phyloP scores from a whole-genome alignment of 2,888 invertebrate genomes.

The Tenthredo distinguenda region DNA sequence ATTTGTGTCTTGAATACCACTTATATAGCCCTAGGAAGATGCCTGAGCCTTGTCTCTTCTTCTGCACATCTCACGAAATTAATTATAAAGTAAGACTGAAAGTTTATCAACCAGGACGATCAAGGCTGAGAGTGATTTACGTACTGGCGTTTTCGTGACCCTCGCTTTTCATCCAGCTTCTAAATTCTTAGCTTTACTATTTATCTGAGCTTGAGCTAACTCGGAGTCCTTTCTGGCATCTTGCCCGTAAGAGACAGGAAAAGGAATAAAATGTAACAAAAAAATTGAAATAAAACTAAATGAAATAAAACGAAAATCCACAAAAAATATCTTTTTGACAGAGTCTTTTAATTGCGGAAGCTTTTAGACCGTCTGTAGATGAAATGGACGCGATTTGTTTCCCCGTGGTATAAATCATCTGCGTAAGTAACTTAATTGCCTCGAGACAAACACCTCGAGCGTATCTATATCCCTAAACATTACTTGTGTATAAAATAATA shows the following conservation, averaged over 20 bases:
- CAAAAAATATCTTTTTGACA: neutral
- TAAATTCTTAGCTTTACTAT: conserved; percentile 14
- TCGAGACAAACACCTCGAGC: neutral
- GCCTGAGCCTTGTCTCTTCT: neutral
- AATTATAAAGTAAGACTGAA: conserved; percentile 35
- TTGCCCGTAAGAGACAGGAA: neutral
- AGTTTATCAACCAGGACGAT: conserved; percentile 39
- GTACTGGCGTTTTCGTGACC: neutral
- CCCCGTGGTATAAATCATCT: neutral
- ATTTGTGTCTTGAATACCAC: conserved; percentile 14
- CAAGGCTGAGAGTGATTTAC: conserved; percentile 15
- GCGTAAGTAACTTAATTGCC: conserved; percentile 7
- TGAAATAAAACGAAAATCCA: neutral
- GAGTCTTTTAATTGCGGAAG: conserved; percentile 20
- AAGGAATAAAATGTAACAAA: neutral
- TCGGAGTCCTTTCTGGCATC: neutral
- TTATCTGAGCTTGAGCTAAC: neutral
- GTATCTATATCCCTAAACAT: neutral
- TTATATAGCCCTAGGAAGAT: neutral
- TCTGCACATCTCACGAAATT: conserved; percentile 18
- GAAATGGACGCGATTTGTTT: conserved; percentile 14
- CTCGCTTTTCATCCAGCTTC: conserved; percentile 2
- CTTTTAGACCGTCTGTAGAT: conserved; percentile 24
- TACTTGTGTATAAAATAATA: neutral
- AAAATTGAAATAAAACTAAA: neutral